phyloP scores from a whole-genome alignment of 2,113 vertebrate genomes.

The Microcebus lehilahytsara region DNA sequence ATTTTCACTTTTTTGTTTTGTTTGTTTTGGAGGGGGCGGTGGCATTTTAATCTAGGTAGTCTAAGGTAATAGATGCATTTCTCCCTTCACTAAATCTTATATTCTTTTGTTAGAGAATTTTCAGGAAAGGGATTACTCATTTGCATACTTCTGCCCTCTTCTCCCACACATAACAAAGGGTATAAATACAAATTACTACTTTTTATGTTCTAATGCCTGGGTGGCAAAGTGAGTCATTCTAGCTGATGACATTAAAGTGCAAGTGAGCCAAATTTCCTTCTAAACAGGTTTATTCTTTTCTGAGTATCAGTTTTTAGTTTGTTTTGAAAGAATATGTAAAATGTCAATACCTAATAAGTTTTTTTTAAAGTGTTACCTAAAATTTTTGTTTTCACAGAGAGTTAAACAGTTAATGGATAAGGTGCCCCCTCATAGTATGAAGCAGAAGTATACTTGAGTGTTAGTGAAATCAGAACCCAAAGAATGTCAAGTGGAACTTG shows the following conservation, averaged over 20 bases:
- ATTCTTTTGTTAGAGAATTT: conserved; percentile 53
- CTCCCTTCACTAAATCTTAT: not conserved
- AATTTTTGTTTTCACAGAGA: not conserved
- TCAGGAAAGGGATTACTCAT: conserved; percentile 31
- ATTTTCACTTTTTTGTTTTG: not conserved
- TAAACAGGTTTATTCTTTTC: conserved; percentile 29
- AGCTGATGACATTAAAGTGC: not conserved
- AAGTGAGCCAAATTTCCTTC: not conserved
- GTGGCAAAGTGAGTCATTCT: conserved; percentile 45
- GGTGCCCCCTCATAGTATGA: too few species aligned
- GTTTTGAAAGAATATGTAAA: conserved; percentile 28
- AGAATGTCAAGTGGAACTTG: not conserved
- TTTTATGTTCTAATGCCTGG: conserved; percentile 34
- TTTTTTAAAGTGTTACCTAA: not conserved
- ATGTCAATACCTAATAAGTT: not conserved
- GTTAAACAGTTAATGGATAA: not conserved
- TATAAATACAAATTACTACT: conserved; percentile 55
- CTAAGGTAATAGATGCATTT: not conserved
- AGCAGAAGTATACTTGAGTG: not conserved
- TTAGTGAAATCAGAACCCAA: not conserved
- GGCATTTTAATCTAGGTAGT: conserved; percentile 52
- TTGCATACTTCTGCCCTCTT: not conserved
- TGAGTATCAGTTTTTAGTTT: not conserved
- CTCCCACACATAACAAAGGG: conserved; percentile 44
- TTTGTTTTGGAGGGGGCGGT: not conserved